Evolutionary conservation across 2,797 vertebrate species (phyloP).

Genomic region (Aulostomus chinensis): DNA sequence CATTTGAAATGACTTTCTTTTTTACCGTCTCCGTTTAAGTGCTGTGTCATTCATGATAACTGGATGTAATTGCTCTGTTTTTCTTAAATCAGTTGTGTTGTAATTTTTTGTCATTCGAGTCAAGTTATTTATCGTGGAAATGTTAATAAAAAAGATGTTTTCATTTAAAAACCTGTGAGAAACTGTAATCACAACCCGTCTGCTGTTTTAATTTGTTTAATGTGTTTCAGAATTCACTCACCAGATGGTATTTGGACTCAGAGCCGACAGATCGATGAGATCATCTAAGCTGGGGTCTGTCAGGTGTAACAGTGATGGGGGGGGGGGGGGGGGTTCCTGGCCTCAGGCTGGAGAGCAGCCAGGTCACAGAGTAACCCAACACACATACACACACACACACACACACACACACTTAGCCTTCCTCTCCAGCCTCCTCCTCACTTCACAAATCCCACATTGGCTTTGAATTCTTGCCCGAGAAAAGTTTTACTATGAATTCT

Average conservation of each 20-base stretch:
- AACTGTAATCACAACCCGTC: neutral
- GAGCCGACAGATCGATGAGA: conserved; percentile 38
- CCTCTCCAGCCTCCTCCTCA: conserved; percentile 1
- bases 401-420: too few species aligned
- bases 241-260: conserved; percentile 13
- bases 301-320: conserved; percentile 52
- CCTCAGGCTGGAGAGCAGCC: conserved; percentile 25
- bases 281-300: conserved; percentile 44
- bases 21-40: too few species aligned
- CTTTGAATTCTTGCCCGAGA: conserved; percentile 14
- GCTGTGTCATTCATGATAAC: too few species aligned
- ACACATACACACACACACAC: too few species aligned
- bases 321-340: conserved; percentile 42
- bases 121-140: too few species aligned
- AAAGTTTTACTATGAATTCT: neutral
- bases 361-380: conserved; percentile 49
- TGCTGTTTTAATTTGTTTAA: too few species aligned
- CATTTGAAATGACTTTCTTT: too few species aligned
- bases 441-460: conserved; percentile 8
- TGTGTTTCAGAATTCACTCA: conserved; percentile 13
- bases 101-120: too few species aligned
- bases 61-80: too few species aligned
- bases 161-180: conserved; percentile 9
- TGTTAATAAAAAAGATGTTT: neutral
- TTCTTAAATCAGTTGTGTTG: too few species aligned